Evolutionary conservation across 2,888 invertebrate species (phyloP).

Genomic region (Heliconius hortense): DNA sequence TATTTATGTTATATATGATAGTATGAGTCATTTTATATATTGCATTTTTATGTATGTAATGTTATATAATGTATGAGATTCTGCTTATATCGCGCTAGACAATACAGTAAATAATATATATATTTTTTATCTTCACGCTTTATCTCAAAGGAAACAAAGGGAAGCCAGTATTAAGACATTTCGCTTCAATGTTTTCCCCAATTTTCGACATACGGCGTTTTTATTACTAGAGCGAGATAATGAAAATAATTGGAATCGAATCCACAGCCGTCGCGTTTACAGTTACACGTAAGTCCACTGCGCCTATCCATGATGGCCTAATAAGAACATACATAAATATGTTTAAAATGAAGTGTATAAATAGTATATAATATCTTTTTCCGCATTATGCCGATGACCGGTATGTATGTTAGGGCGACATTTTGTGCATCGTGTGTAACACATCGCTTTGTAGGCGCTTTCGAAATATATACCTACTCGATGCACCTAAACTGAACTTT

Average conservation of each 20-base stretch:
- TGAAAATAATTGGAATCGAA: background rate
- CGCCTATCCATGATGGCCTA: background rate
- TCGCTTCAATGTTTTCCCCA: too few species aligned
- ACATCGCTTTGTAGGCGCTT: constrained; percentile 45
- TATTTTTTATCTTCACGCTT: too few species aligned
- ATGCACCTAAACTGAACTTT: constrained; percentile 28
- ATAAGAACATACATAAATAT: background rate
- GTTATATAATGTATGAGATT: constrained; percentile 7
- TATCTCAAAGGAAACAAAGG: too few species aligned
- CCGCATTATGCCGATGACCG: constrained; percentile 56
- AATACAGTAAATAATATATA: too few species aligned
- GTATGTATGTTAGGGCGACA: constrained; percentile 50
- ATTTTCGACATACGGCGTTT: too few species aligned
- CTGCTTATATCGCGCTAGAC: too few species aligned
- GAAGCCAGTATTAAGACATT: too few species aligned
- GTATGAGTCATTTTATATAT: constrained; percentile 12
- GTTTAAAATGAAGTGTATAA: background rate
- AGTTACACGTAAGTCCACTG: background rate
- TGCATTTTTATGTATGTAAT: background rate
- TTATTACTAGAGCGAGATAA: background rate
- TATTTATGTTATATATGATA: constrained; percentile 14
- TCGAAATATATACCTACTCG: constrained; percentile 37
- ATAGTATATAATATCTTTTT: constrained; percentile 13
- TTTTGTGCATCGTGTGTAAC: constrained; percentile 20
- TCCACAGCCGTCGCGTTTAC: background rate